Percentiles rank a stretch among this genome's conserved stretches.
phyloP scores from a whole-genome alignment of 2,797 vertebrate species.

The Leptodactylus fallax region DNA sequence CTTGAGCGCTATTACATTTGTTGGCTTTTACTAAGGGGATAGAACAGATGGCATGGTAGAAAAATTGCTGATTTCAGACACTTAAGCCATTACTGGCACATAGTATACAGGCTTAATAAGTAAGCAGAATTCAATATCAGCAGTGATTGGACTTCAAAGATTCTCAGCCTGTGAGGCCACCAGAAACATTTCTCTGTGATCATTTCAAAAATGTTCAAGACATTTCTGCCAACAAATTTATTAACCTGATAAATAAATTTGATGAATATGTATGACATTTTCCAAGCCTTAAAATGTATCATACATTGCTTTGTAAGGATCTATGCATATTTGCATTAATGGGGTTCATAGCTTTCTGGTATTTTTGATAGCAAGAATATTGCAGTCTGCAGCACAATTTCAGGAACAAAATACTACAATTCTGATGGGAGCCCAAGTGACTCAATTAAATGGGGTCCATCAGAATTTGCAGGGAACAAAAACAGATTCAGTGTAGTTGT shows the following conservation, averaged over 20 bases:
- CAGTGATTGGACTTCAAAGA: slow-evolving; percentile 14
- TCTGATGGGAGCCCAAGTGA: background rate
- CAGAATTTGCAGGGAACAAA: no score
- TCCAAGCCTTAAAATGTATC: background rate
- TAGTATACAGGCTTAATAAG: background rate
- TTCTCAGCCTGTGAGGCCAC: background rate
- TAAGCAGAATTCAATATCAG: background rate
- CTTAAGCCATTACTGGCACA: slow-evolving; percentile 29
- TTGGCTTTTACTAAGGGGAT: background rate
- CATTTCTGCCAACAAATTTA: background rate
- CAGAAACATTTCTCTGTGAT: background rate
- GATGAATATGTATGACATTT: background rate
- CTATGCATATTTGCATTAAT: background rate
- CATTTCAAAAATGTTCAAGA: background rate
- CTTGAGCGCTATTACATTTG: background rate
- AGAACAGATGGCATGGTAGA: slow-evolving; percentile 21
- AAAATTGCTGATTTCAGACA: slow-evolving; percentile 22
- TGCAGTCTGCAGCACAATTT: background rate
- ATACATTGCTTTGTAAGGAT: background rate
- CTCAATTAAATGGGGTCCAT: no score
- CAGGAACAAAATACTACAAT: no score
- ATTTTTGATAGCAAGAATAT: background rate
- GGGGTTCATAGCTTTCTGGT: background rate
- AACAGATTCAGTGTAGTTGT: no score
- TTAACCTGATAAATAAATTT: background rate